Conservation (phyloP, 2,797 vertebrate genomes). For the Epinephelus awoara region DNA sequence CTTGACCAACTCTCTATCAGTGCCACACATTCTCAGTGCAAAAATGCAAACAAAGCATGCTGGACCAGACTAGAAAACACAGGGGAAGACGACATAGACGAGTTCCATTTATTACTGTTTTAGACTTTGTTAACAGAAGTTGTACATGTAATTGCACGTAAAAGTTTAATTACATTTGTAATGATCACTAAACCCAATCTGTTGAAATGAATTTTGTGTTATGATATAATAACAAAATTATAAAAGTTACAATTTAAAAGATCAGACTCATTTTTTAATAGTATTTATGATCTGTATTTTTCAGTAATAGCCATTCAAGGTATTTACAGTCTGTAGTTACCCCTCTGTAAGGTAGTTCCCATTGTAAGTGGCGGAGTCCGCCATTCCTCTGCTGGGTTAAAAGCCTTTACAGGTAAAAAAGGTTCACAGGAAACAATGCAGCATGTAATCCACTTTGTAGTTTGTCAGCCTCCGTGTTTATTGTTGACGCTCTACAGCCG, state of each 20-base stretch:
- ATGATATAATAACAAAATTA: neutral
- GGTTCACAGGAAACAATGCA: neutral
- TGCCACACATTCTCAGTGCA: conserved; percentile 69
- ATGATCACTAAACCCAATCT: neutral
- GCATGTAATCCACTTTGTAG: neutral
- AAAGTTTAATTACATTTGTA: neutral
- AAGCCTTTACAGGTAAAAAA: neutral
- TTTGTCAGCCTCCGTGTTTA: neutral
- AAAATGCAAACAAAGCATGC: conserved; percentile 78
- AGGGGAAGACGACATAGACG: conserved; percentile 9
- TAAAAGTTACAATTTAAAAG: neutral
- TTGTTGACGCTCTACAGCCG: neutral
- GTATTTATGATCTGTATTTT: neutral
- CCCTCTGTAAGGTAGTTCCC: neutral
- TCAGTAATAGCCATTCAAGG: neutral
- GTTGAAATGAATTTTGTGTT: neutral
- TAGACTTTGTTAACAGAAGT: conserved; percentile 17
- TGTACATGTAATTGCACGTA: neutral
- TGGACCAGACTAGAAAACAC: conserved; percentile 36
- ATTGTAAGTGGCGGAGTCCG: neutral
- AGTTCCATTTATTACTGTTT: conserved; percentile 18
- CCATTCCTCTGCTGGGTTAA: neutral
- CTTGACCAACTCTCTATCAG: conserved; percentile 65
- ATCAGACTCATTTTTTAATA: neutral
- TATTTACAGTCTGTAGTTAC: neutral